Evolutionary conservation across 1,140 invertebrate species (phyloP).

Genomic region (Drosophila serrata): DNA sequence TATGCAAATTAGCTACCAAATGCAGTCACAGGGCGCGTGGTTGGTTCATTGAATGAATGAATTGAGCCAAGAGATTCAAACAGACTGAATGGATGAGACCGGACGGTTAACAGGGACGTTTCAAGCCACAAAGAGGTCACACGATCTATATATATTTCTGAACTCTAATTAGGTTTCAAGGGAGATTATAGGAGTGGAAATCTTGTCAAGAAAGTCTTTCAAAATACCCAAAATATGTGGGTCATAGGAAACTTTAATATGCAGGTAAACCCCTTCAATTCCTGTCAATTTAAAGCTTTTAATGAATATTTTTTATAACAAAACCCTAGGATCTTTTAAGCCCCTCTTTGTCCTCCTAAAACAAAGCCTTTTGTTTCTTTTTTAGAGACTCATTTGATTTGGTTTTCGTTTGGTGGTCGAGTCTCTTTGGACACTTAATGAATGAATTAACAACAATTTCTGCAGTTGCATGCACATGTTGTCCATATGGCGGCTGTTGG

Average conservation of each 20-base stretch:
- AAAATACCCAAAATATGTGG: not conserved
- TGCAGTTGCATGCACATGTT: slow-evolving; percentile 56
- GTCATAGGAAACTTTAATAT: not conserved
- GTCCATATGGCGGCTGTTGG: slow-evolving; percentile 43
- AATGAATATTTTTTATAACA: not conserved
- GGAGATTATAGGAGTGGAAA: not conserved
- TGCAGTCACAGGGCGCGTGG: slow-evolving; percentile 60
- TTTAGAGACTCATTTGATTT: slow-evolving; percentile 20
- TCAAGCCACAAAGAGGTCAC: slow-evolving; percentile 18
- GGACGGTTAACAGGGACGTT: slow-evolving; percentile 35
- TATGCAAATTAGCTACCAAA: slow-evolving; percentile 79
- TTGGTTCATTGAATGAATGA: slow-evolving; percentile 57
- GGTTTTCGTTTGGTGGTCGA: slow-evolving; percentile 18
- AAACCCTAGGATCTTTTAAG: slow-evolving; percentile 1
- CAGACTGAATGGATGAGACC: slow-evolving; percentile 37
- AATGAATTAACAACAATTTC: slow-evolving; percentile 53
- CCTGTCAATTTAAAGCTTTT: not conserved
- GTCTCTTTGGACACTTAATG: slow-evolving; percentile 33
- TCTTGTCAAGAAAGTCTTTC: not conserved
- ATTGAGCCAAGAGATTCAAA: slow-evolving; percentile 12
- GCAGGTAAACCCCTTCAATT: not conserved
- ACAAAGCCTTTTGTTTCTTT: slow-evolving; percentile 11
- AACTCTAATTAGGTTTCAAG: not conserved
- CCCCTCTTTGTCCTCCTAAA: slow-evolving; percentile 21
- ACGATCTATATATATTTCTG: not conserved